A percentile compares a stretch with the other conserved stretches of the same genome.
These are phyloP conservation scores for Gryon sp. DNA, from an alignment of 1,140 invertebrate species.

Conservation along the genomic window DNA sequence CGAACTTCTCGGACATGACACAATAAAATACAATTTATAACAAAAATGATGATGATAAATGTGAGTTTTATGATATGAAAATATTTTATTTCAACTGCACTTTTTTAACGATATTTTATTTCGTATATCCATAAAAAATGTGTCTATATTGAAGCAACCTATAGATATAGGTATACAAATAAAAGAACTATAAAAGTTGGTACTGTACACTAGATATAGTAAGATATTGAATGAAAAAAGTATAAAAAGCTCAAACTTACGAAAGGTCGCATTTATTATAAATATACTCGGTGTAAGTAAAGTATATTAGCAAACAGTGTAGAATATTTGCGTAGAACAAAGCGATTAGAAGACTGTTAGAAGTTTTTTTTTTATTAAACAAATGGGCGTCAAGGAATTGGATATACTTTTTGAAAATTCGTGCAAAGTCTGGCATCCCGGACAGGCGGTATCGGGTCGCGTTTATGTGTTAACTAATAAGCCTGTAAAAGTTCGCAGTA, in stretches of 20 bases:
- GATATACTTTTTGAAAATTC: slow-evolving; percentile 23
- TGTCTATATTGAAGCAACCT: not conserved
- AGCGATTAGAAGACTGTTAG: not conserved
- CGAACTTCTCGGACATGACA: no score
- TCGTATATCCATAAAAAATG: not conserved
- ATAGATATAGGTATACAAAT: not conserved
- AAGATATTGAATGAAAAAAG: slow-evolving; percentile 4
- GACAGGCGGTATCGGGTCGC: slow-evolving; percentile 20
- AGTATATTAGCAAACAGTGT: not conserved
- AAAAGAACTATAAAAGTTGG: slow-evolving; percentile 3
- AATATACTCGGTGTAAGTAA: not conserved
- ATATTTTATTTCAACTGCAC: no score
- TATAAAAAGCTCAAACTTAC: slow-evolving; percentile 7
- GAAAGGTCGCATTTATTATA: slow-evolving; percentile 4
- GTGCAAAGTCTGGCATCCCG: slow-evolving; percentile 4
- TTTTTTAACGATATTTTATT: no score
- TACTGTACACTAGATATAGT: not conserved
- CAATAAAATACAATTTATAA: no score
- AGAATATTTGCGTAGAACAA: not conserved
- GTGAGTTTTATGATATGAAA: no score
- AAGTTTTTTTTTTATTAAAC: slow-evolving; percentile 1
- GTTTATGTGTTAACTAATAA: slow-evolving; percentile 16
- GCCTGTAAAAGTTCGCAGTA: slow-evolving; percentile 19
- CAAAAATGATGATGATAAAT: no score
- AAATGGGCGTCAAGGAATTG: slow-evolving; percentile 27